Percentiles rank a stretch among this genome's conserved stretches.
Evolutionary conservation across 2,797 vertebrate species (phyloP).

Genomic region (Typhlichthys eigenmanni): DNA sequence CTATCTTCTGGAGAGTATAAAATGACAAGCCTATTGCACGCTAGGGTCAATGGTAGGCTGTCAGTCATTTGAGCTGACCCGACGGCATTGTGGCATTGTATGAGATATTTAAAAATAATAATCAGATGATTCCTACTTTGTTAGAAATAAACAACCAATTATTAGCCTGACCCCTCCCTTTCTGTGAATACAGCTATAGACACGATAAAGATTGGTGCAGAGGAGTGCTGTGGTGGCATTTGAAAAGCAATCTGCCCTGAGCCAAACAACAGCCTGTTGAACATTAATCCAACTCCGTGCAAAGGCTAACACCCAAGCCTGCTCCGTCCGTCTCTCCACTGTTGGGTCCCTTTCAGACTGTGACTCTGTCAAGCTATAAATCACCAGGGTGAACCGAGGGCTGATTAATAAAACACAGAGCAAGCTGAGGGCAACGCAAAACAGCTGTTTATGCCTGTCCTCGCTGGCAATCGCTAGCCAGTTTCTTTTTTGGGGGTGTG

Average conservation of each 20-base stretch:
- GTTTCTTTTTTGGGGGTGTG: constrained; percentile 45
- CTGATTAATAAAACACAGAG: constrained; percentile 70
- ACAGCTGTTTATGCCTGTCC: constrained; percentile 73
- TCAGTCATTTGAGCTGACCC: constrained; percentile 12
- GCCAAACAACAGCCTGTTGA: constrained; percentile 68
- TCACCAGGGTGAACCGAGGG: constrained; percentile 62
- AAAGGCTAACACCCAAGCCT: constrained; percentile 67
- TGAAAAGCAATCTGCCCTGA: constrained; percentile 49
- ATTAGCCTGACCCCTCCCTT: no score
- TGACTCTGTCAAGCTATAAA: constrained; percentile 54
- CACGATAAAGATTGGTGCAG: constrained; percentile 3
- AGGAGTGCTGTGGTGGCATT: constrained; percentile 19
- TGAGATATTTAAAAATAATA: constrained; percentile 32
- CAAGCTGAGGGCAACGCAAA: constrained; percentile 70
- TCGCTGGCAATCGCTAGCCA: constrained; percentile 42
- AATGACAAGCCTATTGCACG: constrained; percentile 40
- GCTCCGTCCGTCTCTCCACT: constrained; percentile 47
- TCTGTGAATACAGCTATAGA: background rate
- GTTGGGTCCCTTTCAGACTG: constrained; percentile 38
- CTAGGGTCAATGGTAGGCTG: constrained; percentile 39
- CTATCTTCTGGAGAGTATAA: constrained; percentile 38
- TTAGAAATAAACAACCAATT: no score
- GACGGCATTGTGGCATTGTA: constrained; percentile 4
- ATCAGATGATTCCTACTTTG: background rate
- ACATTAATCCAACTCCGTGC: constrained; percentile 66